Conservation (phyloP, 2,888 invertebrate species). For the Alitta virens region DNA sequence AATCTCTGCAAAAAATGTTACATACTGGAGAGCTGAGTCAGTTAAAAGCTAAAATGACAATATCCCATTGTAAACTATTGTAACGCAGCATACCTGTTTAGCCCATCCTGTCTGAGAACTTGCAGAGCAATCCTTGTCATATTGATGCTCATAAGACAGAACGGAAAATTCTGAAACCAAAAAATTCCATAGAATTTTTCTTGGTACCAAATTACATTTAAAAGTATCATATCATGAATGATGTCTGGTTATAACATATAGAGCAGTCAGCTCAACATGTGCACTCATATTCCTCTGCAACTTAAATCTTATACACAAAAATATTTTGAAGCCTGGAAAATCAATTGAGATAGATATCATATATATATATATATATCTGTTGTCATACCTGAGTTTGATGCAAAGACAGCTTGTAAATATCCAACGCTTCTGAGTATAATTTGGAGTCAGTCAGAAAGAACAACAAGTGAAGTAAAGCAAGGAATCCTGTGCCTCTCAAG, state of each 20-base stretch:
- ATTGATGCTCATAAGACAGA: slow-evolving; percentile 62
- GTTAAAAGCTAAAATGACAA: too few species aligned
- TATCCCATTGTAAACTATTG: too few species aligned
- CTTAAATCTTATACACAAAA: too few species aligned
- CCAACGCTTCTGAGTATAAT: slow-evolving; percentile 51
- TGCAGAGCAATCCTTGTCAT: slow-evolving; percentile 60
- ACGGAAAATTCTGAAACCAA: slow-evolving; percentile 60
- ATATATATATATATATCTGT: neutral
- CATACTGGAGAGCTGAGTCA: neutral
- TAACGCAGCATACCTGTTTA: slow-evolving; percentile 62
- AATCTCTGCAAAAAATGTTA: slow-evolving; percentile 52
- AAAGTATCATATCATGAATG: too few species aligned
- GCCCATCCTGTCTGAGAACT: slow-evolving; percentile 58
- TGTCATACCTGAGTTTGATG: slow-evolving; percentile 55
- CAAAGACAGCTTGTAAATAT: slow-evolving; percentile 58
- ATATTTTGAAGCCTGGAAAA: too few species aligned
- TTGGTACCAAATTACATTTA: too few species aligned
- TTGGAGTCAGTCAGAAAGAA: slow-evolving; percentile 54
- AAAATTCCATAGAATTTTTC: neutral
- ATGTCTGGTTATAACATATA: too few species aligned
- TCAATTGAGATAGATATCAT: too few species aligned
- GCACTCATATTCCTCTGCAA: too few species aligned
- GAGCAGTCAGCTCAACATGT: too few species aligned
- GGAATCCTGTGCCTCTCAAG: slow-evolving; percentile 60
- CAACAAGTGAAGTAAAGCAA: slow-evolving; percentile 60